Conservation (phyloP, 2,888 invertebrate genomes). For the Itoplectis maculator region DNA sequence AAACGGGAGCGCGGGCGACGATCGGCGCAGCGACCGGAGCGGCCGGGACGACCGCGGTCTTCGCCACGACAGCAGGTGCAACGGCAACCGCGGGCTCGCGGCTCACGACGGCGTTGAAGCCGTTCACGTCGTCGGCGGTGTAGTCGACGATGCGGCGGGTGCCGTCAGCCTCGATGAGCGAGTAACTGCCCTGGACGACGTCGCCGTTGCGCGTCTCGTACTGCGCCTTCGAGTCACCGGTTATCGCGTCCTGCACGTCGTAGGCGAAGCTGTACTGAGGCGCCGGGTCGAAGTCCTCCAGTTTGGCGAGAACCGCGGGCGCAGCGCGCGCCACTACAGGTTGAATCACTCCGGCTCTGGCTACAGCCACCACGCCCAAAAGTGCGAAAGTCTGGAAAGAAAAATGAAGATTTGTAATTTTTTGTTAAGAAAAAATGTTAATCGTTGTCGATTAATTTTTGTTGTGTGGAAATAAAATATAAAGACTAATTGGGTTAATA, state of each 20-base stretch:
- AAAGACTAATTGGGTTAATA: background rate
- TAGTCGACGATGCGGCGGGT: slow-evolving; percentile 77
- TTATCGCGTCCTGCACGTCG: slow-evolving; percentile 75
- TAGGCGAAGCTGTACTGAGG: slow-evolving; percentile 82
- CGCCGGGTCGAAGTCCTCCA: slow-evolving; percentile 79
- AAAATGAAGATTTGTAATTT: no score
- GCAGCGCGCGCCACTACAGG: slow-evolving; percentile 33
- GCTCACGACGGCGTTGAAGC: slow-evolving; percentile 81
- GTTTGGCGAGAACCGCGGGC: slow-evolving; percentile 68
- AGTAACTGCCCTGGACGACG: slow-evolving; percentile 78
- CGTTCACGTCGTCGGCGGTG: slow-evolving; percentile 73
- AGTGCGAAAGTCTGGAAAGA: slow-evolving; percentile 55
- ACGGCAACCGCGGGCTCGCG: slow-evolving; percentile 75
- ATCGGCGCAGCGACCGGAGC: slow-evolving; percentile 54
- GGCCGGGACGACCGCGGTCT: slow-evolving; percentile 45
- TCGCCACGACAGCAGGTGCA: slow-evolving; percentile 75
- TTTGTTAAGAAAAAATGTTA: background rate
- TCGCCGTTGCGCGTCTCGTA: slow-evolving; percentile 75
- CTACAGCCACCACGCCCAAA: slow-evolving; percentile 60
- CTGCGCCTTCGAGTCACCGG: slow-evolving; percentile 72
- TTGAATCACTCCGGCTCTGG: slow-evolving; percentile 61
- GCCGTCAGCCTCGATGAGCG: slow-evolving; percentile 78
- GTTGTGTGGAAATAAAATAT: no score
- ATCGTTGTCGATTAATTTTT: background rate
- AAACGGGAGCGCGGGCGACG: slow-evolving; percentile 78